phyloP scores from a whole-genome alignment of 1,140 invertebrate species.

The Diabrotica undecimpunctata region DNA sequence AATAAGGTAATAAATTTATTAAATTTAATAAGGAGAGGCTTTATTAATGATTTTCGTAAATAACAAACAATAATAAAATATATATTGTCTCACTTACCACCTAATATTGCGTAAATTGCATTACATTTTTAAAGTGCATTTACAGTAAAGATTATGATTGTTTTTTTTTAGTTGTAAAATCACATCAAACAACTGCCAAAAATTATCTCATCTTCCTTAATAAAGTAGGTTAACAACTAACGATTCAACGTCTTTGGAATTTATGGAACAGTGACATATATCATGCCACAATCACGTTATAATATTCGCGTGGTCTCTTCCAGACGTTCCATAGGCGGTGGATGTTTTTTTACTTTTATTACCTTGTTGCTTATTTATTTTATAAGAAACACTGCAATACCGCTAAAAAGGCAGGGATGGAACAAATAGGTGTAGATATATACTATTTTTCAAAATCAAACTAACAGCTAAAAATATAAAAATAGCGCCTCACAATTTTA shows the following conservation, averaged over 20 bases:
- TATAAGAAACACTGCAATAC: background rate
- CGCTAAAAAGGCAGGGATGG: background rate
- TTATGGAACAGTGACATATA: constrained; percentile 34
- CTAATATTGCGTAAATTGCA: too few relatives aligned
- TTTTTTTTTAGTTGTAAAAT: too few relatives aligned
- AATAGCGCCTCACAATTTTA: too few relatives aligned
- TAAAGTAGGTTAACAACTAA: constrained; percentile 15
- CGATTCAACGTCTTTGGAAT: constrained; percentile 12
- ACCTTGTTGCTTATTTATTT: constrained; percentile 9
- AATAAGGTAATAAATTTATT: too few relatives aligned
- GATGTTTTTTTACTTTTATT: background rate
- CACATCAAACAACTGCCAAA: background rate
- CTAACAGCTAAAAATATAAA: background rate
- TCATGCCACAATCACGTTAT: constrained; percentile 45
- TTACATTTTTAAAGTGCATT: too few relatives aligned
- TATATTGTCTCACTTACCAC: too few relatives aligned
- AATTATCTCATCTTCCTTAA: background rate
- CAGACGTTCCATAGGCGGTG: background rate
- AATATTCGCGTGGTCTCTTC: constrained; percentile 43
- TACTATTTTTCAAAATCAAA: background rate
- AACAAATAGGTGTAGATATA: background rate
- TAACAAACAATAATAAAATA: too few relatives aligned
- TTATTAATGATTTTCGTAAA: too few relatives aligned
- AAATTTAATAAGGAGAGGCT: too few relatives aligned
- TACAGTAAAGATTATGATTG: too few relatives aligned